phyloP scores from a whole-genome alignment of 2,797 vertebrate species.

The Hyperoplus immaculatus region DNA sequence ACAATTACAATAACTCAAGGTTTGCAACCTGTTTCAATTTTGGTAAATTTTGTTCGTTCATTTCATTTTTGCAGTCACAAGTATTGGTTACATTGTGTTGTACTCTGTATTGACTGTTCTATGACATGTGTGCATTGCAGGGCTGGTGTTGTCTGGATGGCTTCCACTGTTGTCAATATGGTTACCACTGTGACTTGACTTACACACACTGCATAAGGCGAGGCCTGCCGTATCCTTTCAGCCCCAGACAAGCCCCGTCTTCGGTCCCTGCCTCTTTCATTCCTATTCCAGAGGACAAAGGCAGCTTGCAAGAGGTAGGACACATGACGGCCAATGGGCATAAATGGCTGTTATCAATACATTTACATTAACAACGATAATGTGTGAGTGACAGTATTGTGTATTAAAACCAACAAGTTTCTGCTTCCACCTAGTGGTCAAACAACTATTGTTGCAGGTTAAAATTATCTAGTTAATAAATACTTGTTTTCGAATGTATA shows the following conservation, averaged over 20 bases:
- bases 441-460: background rate
- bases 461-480: background rate
- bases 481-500: background rate
- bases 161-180: slow-evolving; percentile 76
- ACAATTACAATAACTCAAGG: background rate
- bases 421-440: background rate
- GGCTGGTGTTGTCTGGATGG: slow-evolving; percentile 78
- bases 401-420: background rate
- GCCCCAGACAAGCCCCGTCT: slow-evolving; percentile 15
- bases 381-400: background rate
- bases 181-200: slow-evolving; percentile 72
- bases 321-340: background rate
- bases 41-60: no score
- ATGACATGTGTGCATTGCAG: slow-evolving; percentile 50
- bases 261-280: slow-evolving; percentile 50
- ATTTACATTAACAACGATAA: no score
- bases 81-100: background rate
- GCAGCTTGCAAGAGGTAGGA: slow-evolving; percentile 47
- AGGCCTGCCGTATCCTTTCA: slow-evolving; percentile 55
- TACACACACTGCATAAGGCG: slow-evolving; percentile 64
- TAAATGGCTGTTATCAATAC: no score
- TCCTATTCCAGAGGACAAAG: slow-evolving; percentile 7
- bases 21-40: background rate
- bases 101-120: background rate
- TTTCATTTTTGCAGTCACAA: background rate